Conservation (phyloP, 2,888 invertebrate genomes). For the Hipparchia sbordonii region DNA sequence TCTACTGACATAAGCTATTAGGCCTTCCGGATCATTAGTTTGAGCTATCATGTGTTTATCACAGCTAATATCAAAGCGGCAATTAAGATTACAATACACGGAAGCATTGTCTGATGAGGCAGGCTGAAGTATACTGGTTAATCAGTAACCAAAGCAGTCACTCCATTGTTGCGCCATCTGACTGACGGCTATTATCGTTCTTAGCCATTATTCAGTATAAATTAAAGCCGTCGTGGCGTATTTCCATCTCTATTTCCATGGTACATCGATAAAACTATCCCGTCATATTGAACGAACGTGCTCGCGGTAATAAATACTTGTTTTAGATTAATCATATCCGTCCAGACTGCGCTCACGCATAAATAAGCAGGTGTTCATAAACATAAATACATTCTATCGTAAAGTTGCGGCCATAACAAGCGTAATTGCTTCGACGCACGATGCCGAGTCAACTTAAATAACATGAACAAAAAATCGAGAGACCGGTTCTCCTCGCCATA, state of each 20-base stretch:
- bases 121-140: constrained; percentile 28
- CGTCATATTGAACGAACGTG: constrained; percentile 51
- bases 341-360: constrained; percentile 58
- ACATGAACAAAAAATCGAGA: constrained; percentile 66
- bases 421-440: constrained; percentile 62
- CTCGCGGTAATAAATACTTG: constrained; percentile 59
- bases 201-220: constrained; percentile 27
- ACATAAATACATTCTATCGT: constrained; percentile 63
- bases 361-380: constrained; percentile 61
- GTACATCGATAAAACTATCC: constrained; percentile 34
- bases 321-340: constrained; percentile 66
- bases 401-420: constrained; percentile 61
- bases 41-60: background rate
- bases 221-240: constrained; percentile 26
- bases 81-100: constrained; percentile 21
- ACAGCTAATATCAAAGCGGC: constrained; percentile 2
- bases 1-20: background rate
- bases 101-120: constrained; percentile 11
- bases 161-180: constrained; percentile 39
- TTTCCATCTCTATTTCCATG: constrained; percentile 26
- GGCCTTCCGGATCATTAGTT: background rate
- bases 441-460: constrained; percentile 60
- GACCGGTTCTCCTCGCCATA: constrained; percentile 65
- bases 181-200: constrained; percentile 41
- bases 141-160: constrained; percentile 41